phyloP scores from a whole-genome alignment of 2,797 vertebrate species.

The Phrynocephalus vlangalii region DNA sequence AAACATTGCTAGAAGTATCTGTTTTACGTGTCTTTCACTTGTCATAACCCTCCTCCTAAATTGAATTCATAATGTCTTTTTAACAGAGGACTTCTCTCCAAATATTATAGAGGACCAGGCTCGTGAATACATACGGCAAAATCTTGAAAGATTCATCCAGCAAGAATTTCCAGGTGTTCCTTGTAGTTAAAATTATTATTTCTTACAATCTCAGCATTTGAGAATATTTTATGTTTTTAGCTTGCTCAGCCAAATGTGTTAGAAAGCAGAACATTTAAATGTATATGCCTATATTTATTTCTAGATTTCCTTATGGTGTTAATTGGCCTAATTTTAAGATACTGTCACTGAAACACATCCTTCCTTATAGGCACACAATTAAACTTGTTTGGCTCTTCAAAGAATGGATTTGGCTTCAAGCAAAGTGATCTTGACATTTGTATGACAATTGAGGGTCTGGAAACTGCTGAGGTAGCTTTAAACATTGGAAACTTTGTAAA shows the following conservation, averaged over 20 bases:
- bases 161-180: slow-evolving; percentile 87
- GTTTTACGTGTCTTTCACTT: slow-evolving; percentile 37
- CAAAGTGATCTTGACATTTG: slow-evolving; percentile 97
- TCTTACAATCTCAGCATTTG: not conserved
- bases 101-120: slow-evolving; percentile 85
- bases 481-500: not conserved
- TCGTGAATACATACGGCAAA: slow-evolving; percentile 89
- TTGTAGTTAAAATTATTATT: not conserved
- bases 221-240: not conserved
- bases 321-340: not conserved
- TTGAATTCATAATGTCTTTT: slow-evolving; percentile 53
- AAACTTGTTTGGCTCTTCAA: slow-evolving; percentile 94
- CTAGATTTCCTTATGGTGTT: not conserved
- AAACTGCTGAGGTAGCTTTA: slow-evolving; percentile 85
- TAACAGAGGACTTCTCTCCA: slow-evolving; percentile 89
- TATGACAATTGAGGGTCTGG: slow-evolving; percentile 91
- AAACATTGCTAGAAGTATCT: not conserved
- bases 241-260: not conserved
- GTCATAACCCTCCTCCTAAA: slow-evolving; percentile 32
- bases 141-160: slow-evolving; percentile 88
- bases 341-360: not conserved
- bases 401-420: slow-evolving; percentile 96
- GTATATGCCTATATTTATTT: not conserved
- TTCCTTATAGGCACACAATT: slow-evolving; percentile 86
- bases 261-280: not conserved